Percentiles rank a stretch among this genome's conserved stretches.
Evolutionary conservation across 2,113 vertebrate genomes (phyloP).

Genomic region (Bufo gargarizans): DNA sequence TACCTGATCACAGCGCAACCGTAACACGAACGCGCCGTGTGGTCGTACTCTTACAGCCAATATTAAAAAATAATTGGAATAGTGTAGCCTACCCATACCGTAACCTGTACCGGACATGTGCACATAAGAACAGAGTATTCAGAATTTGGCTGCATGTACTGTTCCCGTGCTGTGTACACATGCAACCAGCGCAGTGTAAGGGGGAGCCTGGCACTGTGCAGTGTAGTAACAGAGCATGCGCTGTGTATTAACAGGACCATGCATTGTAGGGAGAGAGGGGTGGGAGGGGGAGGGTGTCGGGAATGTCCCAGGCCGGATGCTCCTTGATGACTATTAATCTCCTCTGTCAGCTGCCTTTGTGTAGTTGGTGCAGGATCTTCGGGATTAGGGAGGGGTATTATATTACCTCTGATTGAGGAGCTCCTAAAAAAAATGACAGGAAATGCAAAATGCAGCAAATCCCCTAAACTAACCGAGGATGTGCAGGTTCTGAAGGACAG

Average conservation of each 20-base stretch:
- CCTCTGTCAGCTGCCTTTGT: slow-evolving; percentile 51
- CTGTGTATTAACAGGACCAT: background rate
- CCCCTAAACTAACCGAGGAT: slow-evolving; percentile 21
- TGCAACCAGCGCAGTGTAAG: background rate
- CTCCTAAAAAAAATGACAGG: slow-evolving; percentile 40
- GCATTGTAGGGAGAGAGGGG: slow-evolving; percentile 3
- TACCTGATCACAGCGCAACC: too few species aligned
- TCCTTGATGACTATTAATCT: slow-evolving; percentile 44
- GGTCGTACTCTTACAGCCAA: too few species aligned
- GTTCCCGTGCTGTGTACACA: background rate
- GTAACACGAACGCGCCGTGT: too few species aligned
- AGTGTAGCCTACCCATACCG: too few species aligned
- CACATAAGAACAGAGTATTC: background rate
- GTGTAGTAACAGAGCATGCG: background rate
- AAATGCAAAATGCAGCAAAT: slow-evolving; percentile 27
- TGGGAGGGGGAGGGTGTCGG: background rate
- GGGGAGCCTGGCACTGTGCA: slow-evolving; percentile 16
- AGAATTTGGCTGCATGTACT: background rate
- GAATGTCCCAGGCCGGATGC: slow-evolving; percentile 46
- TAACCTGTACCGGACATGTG: background rate
- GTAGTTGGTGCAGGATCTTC: slow-evolving; percentile 15
- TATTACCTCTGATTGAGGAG: slow-evolving; percentile 48
- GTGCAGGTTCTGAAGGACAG: background rate
- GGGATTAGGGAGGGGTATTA: slow-evolving; percentile 44
- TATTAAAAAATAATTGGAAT: too few species aligned